phyloP scores from a whole-genome alignment of 2,888 invertebrate genomes.

The Cheilosia grossa region DNA sequence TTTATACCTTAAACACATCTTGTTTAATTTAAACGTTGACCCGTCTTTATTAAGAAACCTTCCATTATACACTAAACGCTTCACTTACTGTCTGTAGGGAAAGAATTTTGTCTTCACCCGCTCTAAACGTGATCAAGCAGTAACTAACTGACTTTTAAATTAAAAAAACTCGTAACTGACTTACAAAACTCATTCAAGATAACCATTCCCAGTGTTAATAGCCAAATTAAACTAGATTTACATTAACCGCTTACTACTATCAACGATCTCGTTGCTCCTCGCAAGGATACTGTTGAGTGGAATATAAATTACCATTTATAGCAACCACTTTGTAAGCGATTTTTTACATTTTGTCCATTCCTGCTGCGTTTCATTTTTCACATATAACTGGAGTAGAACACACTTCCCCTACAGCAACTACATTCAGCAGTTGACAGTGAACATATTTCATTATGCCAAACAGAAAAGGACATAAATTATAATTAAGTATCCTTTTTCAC shows the following conservation, averaged over 20 bases:
- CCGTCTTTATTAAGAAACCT: no score
- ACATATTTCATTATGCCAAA: conserved; percentile 76
- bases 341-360: conserved; percentile 16
- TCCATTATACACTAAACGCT: no score
- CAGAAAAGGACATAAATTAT: conserved; percentile 75
- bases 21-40: no score
- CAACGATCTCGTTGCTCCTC: neutral
- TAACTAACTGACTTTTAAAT: no score
- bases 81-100: no score
- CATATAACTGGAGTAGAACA: conserved; percentile 29
- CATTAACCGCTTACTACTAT: neutral
- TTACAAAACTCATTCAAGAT: no score
- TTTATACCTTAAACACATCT: no score
- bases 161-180: no score
- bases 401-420: conserved; percentile 32
- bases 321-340: conserved; percentile 44
- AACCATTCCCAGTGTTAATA: no score
- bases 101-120: no score
- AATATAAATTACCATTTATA: conserved; percentile 46
- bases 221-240: neutral
- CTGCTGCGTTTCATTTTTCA: neutral
- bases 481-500: conserved; percentile 74
- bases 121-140: no score
- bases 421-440: conserved; percentile 55
- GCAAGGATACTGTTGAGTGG: conserved; percentile 10